phyloP scores from a whole-genome alignment of 2,797 vertebrate genomes.

The Dallia pectoralis region DNA sequence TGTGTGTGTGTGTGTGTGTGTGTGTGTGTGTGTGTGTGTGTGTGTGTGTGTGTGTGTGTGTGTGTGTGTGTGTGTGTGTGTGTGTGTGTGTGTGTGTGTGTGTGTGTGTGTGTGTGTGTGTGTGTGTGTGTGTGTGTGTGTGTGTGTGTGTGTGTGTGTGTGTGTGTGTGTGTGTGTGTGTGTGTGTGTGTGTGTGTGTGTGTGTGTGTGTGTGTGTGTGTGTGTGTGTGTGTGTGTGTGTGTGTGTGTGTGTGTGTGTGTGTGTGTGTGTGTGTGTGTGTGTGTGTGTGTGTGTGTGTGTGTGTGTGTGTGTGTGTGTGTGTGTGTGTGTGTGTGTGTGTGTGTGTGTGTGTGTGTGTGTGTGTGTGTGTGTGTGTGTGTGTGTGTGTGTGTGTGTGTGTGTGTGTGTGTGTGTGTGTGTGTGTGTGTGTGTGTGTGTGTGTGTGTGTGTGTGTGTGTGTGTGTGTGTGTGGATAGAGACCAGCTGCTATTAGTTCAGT shows the following conservation, averaged over 20 bases:
- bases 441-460: constrained; percentile 11
- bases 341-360: no score
- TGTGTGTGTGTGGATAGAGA: constrained; percentile 26
- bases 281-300: constrained; percentile 18
- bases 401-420: constrained; percentile 16
- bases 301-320: background rate
- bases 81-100: no score
- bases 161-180: constrained; percentile 13
- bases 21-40: constrained; percentile 7
- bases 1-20: constrained; percentile 21
- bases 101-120: no score
- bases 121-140: no score
- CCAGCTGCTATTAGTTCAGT: constrained; percentile 57
- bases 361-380: no score
- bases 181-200: constrained; percentile 17
- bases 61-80: no score
- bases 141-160: constrained; percentile 23
- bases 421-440: constrained; percentile 21
- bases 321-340: no score
- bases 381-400: constrained; percentile 5
- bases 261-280: no score
- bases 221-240: constrained; percentile 20
- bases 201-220: no score
- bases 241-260: constrained; percentile 1
- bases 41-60: no score